Evolutionary conservation across 2,888 invertebrate species (phyloP), one percentile per base, ranked within the genome.

Genomic region (Teleogryllus oceanicus): DNA sequence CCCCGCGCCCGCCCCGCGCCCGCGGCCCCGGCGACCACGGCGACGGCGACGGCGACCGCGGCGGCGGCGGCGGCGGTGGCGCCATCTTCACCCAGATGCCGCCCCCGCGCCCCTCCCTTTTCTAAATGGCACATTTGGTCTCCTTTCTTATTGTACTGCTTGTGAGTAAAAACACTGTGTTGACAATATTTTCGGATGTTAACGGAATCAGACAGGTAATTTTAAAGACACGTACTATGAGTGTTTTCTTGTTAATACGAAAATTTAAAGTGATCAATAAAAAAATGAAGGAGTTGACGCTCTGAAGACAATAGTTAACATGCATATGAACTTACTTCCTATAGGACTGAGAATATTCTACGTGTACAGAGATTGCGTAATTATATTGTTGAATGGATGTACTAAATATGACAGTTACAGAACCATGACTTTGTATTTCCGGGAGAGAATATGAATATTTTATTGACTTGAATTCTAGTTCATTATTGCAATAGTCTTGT

Each of bases 101-200:
- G 62, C 62, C 62, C 62, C n/a, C 62, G 13, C 13, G 62, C 13
- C n/a, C 13, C n/a, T 62, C n/a, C 16, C 62, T 62, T 62, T n/a
- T 18, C 62, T 18, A 13, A 62, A n/a, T 18, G n/a, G n/a, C 62
- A 62, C 62, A 62, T 37, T 37, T 37, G 37, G 8, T 37, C 37
- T 62, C 16, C n/a, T 62, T 62, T 62, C 62, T 62, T 62, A 62
- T 62, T 62, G 62, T 62, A 62, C 62, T 62, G 62, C 62, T 62
- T 62, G 62, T 62, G 62, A 62, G 62, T 62, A 62, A 62, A 12
- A 62, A 62, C n/a, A 62, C 62, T 62, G 62, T 62, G 62, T 62
- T 62, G 62, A 62, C 62, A 62, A 62, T 62, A 62, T 62, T 62
- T 62, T 62, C 62, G 62, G n/a, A 62, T 62, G 62, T 62, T 62